Evolutionary conservation across 2,113 vertebrate species (phyloP), one percentile per base, ranked within the genome.

Genomic region (Glareola pratincola): DNA sequence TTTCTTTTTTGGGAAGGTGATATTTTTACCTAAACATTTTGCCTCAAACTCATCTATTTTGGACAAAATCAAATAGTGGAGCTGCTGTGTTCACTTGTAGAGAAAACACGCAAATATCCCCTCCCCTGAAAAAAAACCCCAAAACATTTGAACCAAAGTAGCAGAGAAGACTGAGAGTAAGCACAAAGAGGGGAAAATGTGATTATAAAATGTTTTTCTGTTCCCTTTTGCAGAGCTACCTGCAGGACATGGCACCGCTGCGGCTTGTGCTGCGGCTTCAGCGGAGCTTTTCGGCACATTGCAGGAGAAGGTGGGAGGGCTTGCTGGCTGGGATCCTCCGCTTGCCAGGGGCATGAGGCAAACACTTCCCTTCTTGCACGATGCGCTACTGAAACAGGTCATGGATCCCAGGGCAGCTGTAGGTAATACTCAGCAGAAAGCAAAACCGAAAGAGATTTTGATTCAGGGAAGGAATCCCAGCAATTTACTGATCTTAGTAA

Each of bases 191-290:
- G 14, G 36, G 47, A 71, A 69, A 69, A 75, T 17, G 37, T 45
- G 45, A 37, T 45, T 26, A 21, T 34, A 36, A 39, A 56, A 29
- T 29, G 9, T 41, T 87, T 41, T 68, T n/a, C 53, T 41, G 26
- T 48, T 62, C 24, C 51, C 36, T 57, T 34, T 22, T 1, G 3
- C 14, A 59, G 18, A 76, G 39, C 26, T 43, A 50, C 32, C 53
- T 0, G 0, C 43, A 51, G 50, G 7, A 23, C 0, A 0, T 34
- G 22, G 6, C 78, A 12, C 47, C 26, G 24, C 34, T 43, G 24
- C 2, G 3, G 24, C 47, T 43, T 68, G 41, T 47, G 39, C 23
- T 43, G 29, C 2, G 3, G 24, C n/a, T 56, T 74, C 54, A 56
- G 22, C 20, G 62, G 21, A 47, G 32, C 12, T 10, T 32, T 50